Evolutionary conservation across 2,888 invertebrate species (phyloP).

Genomic region (Cheiracanthium punctorium): DNA sequence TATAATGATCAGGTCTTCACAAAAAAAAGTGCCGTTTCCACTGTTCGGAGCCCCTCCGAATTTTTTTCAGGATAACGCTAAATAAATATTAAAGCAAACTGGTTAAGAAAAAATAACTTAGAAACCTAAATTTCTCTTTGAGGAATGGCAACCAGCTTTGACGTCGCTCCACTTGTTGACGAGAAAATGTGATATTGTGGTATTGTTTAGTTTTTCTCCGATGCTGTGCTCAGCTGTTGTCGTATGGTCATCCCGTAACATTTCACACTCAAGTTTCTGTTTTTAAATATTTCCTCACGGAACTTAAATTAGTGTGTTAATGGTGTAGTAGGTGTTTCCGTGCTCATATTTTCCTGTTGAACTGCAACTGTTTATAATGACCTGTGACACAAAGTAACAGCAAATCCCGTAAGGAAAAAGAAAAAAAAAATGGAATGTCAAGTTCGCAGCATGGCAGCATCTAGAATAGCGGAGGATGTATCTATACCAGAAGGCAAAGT

Average conservation of each 20-base stretch:
- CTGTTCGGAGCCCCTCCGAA: too few species aligned
- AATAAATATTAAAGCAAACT: too few species aligned
- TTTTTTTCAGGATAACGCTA: too few species aligned
- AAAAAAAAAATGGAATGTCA: slow-evolving; percentile 68
- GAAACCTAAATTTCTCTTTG: too few species aligned
- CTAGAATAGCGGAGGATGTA: slow-evolving; percentile 40
- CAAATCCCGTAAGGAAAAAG: background rate
- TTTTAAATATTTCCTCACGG: too few species aligned
- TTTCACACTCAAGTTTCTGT: too few species aligned
- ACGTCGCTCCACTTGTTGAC: slow-evolving; percentile 39
- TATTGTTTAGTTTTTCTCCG: slow-evolving; percentile 46
- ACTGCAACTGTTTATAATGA: background rate
- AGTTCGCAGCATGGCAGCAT: slow-evolving; percentile 48
- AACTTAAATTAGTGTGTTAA: too few species aligned
- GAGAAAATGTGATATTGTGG: slow-evolving; percentile 30
- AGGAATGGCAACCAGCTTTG: slow-evolving; percentile 11
- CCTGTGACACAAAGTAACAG: slow-evolving; percentile 7
- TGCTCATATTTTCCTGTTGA: too few species aligned
- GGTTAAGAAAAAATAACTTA: too few species aligned
- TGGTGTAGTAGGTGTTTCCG: too few species aligned
- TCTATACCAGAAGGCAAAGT: slow-evolving; percentile 64
- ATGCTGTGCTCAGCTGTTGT: background rate
- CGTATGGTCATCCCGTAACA: background rate
- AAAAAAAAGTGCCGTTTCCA: too few species aligned
- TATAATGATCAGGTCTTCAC: too few species aligned